Base-by-base conservation (phyloP, 2,113 vertebrate genomes). In the Eptesicus fuscus region DNA sequence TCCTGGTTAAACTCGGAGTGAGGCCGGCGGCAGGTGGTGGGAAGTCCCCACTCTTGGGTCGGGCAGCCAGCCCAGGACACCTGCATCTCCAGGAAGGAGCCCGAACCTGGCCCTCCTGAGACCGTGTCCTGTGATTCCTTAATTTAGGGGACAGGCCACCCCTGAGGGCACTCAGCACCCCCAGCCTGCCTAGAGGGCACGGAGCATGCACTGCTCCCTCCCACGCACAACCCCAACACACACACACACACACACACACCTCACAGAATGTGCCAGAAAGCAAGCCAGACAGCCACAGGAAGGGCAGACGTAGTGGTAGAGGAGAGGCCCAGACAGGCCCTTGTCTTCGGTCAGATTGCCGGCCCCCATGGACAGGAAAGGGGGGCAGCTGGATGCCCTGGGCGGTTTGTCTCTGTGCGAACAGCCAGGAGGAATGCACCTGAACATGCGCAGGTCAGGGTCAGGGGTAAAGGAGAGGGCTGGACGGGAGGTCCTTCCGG, bases 41-140 rank as follows among this genome's bases (percentile, higher is more conserved):
- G 63, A 87, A 90, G 53, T 56, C 83, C 85, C 32, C 4, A 8
- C 53, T 85, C 74, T 22, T 9, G 17, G 59, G 44, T 84, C 73
- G 61, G 74, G 49, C 49, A 9, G 65, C 20, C 17, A 23, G 61
- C 61, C 47, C 83, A 17, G 63, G 71, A 73, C 11, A n/a, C 28
- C 65, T 92, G 65, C 37, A 32, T 67, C 78, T 94, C 79, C 83
- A 80, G 37, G 25, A 91, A 83, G 65, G 25, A 71, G 44, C 7
- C 13, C 1, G 32, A 61, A 32, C 9, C 35, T 59, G 51, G 79
- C 1, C 42, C 76, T 73, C 40, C 13, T 7, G 40, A 91, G 71
- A 61, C 49, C n/a, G 20, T 16, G 23, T 0, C 84, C 47, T 70
- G 14, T 22, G 35, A 42, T 35, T 95, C 70, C 84, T 93, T 51